Evolutionary conservation across 2,888 invertebrate species (phyloP), one percentile per base, ranked within the genome.

Genomic region (Meiosimyza platycephala): DNA sequence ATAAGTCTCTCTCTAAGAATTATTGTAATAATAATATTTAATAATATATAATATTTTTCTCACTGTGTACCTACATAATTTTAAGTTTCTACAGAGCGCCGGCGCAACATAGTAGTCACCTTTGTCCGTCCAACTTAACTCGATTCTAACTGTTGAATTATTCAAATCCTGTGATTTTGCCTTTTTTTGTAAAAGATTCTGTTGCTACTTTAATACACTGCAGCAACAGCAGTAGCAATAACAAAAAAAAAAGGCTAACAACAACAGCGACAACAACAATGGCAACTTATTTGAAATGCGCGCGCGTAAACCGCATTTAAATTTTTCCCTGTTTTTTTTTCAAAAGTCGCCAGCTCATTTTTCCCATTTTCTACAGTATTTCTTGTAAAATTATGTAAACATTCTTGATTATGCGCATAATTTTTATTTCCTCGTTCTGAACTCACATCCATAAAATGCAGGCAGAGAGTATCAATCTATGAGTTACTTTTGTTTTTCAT

Each of bases 401-500:
- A 78, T 77, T 82, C 71, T 79, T 83, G 83, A 85, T 84, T 84
- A 84, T 84, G 84, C 84, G 84, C 84, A 84, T 84, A 84, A 84
- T 84, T 83, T 82, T 78, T 76, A 69, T 48, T 76, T 76, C 75
- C 75, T 75, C 50, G 11, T 72, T 71, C 33, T 12, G 15, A 13
- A 15, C 33, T 28, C 13, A 33, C 60, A 22, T 33, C 33, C 60
- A 13, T 40, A 12, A 15, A 33, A 33, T 40, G 40, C 28, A n/a
- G 22, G 13, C 15, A 40, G 13, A 12, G 16, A 60, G 18, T 60
- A 40, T 12, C 22, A 15, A 13, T 40, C 60, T 60, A 40, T 5
- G 60, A 22, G 22, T 9, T 9, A 40, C 40, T 40, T 40, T 40
- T 40, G 7, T 40, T 40, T 7, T 40, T 7, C 48, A 28, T 28